Percentiles rank a stretch among this genome's conserved stretches.
Conservation (phyloP, 2,113 vertebrate genomes). For the Caloenas nicobarica region DNA sequence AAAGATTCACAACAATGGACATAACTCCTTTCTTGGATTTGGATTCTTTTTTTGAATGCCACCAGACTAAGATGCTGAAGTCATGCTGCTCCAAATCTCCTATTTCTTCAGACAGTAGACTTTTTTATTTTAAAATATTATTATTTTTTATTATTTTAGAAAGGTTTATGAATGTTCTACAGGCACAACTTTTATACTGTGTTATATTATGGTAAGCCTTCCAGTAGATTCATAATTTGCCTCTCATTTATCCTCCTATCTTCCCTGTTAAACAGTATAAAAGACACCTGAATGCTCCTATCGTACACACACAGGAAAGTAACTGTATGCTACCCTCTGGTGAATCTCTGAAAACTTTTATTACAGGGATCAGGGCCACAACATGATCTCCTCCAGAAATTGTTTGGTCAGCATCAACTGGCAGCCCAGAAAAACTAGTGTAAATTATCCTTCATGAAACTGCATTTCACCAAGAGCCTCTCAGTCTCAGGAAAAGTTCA, state of each 20-base stretch:
- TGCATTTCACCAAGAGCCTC: not conserved
- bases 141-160: not conserved
- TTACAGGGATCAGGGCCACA: not conserved
- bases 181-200: not conserved
- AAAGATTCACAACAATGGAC: not conserved
- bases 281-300: not conserved
- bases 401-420: not conserved
- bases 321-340: fast-evolving
- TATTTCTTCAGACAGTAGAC: not conserved
- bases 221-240: not conserved
- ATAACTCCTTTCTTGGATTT: not conserved
- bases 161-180: not conserved
- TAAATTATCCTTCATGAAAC: not conserved
- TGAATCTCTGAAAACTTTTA: not conserved
- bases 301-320: not conserved
- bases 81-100: not conserved
- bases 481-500: not conserved
- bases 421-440: not conserved
- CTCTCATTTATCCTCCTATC: not conserved
- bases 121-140: not conserved
- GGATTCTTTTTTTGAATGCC: not conserved
- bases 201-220: not conserved
- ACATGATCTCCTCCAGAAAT: not conserved
- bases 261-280: not conserved
- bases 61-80: not conserved